Evolutionary conservation across 2,888 invertebrate genomes (phyloP), one percentile per base, ranked within the genome.

Genomic region (Melolontha melolontha): DNA sequence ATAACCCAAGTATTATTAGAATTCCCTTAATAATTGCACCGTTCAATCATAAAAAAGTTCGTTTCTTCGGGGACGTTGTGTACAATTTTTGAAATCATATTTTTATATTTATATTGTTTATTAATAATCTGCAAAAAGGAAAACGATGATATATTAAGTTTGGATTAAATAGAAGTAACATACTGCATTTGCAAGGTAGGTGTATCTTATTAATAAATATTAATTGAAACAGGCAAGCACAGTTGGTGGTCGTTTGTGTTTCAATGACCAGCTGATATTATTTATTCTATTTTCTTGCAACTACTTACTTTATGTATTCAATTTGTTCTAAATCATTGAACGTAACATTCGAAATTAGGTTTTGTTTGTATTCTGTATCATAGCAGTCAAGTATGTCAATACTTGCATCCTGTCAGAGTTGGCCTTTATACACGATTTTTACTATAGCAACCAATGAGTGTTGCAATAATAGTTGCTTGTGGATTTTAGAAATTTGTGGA

Each of bases 181-280:
- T 11, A 14, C 27, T 16, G 16, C 42, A 42, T 41, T 51, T 14
- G 5, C 14, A 51, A 64, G 64, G 64, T 64, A 64, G 12, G 64
- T 44, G 47, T n/a, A n/a, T 47, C 12, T 1, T 14, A 17, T 14
- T 29, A 22, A 11, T 14, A 12, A 29, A 14, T 22, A 16, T 12
- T 27, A 44, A 14, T 50, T 50, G 40, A 39, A 66, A 5, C 27
- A 11, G 2, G 16, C 16, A 22, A 5, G 17, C 41, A 41, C 42
- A 17, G 55, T 42, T 55, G 55, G 42, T 42, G 55, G 55, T 55
- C 55, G 7, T 34, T 34, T 34, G 34, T 40, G 41, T 27, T 52
- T 65, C 12, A 55, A 27, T 12, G 34, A 55, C 65, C 65, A 65
- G 65, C 65, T 65, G 66, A 66, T 57, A 34, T 29, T 29, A 44